A percentile compares a stretch with the other conserved stretches of the same genome.
Conservation (phyloP, 2,888 invertebrate genomes). For the Microplitis manilae region DNA sequence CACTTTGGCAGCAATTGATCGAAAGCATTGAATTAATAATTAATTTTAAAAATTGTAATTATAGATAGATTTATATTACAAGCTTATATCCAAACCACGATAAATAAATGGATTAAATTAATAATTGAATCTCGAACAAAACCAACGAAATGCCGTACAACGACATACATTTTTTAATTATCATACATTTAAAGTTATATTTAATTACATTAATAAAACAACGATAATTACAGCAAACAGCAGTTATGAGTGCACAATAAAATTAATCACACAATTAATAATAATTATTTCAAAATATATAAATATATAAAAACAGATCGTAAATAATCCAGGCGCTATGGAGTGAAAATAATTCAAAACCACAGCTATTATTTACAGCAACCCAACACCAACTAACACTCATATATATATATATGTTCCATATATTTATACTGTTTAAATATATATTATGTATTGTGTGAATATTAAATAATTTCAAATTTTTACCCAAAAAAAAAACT, state of each 20-base stretch:
- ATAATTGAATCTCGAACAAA: conserved; percentile 7
- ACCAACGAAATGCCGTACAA: conserved; percentile 26
- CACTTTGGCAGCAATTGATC: background rate
- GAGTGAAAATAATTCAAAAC: conserved; percentile 67
- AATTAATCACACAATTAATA: background rate
- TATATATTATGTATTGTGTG: conserved; percentile 68
- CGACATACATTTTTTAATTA: conserved; percentile 10
- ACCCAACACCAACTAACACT: conserved; percentile 68
- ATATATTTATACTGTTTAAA: conserved; percentile 70
- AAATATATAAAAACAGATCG: conserved; percentile 4
- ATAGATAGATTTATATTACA: background rate
- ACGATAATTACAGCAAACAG: conserved; percentile 8
- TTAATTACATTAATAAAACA: conserved; percentile 7
- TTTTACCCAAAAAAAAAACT: conserved; percentile 65
- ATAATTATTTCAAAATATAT: conserved; percentile 3
- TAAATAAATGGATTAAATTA: background rate
- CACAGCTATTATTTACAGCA: conserved; percentile 54
- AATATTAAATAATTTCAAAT: conserved; percentile 70
- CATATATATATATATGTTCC: conserved; percentile 71
- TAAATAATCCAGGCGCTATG: conserved; percentile 58
- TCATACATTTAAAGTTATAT: background rate
- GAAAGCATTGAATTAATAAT: background rate
- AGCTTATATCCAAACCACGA: background rate
- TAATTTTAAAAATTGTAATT: background rate
- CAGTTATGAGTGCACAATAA: background rate